Base-by-base conservation (phyloP, 2,797 vertebrate species). In the Parauchenoglanis ngamensis region DNA sequence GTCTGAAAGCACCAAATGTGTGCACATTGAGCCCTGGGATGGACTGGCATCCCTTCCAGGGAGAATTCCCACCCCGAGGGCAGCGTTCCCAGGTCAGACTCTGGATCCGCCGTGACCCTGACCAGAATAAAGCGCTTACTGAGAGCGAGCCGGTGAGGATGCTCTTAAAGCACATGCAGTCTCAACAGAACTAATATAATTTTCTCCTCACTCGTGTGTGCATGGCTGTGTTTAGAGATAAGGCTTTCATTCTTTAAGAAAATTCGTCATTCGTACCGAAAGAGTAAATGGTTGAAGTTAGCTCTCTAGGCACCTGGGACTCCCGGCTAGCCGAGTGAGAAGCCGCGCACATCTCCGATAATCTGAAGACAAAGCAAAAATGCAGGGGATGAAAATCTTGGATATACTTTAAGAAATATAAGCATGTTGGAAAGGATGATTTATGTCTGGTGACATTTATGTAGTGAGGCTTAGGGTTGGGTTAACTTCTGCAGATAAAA, bases 341-440 rank as follows among this genome's bases (percentile, higher is more conserved):
- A 99, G 97, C 91, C 98, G 95, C 8, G 98, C 98, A 90, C 98
- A 99, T 95, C 98, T 96, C 95, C 97, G 98, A 90, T 97, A 98
- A 93, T 97, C 98, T 99, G 91, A 61, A 82, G 44, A 85, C 57
- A 77, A 82, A 52, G 15, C 46, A 25, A 75, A 84, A 40, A 82
- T 8, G 2, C 19, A 2, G 0, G 0, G 25, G 57, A 63, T 46
- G 40, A 63, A 46, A n/a, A n/a, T n/a, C 19, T 13, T 59, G 31
- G 19, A 40, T 40, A 2, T 40, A 13, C 28, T 1, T 44, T n/a
- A 13, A 23, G 35, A 40, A 40, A 40, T 56, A 5, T 56, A 8
- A 5, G 0, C 5, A 79, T 12, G 3, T 35, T 31, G 3, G 0
- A 21, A 75, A 46, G 21, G 40, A 46, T 23, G 23, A 49, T 49